Conservation (phyloP, 2,797 vertebrate species). For the Alca torda region DNA sequence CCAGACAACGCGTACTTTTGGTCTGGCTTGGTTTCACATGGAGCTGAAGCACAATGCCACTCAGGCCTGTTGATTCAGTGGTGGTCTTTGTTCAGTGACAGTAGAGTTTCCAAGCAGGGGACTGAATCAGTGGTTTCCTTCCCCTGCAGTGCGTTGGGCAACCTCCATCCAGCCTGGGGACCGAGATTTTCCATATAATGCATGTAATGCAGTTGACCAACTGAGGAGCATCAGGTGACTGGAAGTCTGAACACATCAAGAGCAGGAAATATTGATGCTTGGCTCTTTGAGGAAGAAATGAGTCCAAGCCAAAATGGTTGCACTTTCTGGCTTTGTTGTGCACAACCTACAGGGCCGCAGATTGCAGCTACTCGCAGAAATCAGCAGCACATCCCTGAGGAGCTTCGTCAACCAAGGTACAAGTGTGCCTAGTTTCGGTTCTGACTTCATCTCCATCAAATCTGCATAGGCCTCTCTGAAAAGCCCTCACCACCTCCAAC, state of each 20-base stretch:
- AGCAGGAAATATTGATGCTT: background rate
- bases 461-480: background rate
- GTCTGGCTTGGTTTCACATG: background rate
- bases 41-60: background rate
- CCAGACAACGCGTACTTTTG: background rate
- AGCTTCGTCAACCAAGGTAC: background rate
- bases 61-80: background rate
- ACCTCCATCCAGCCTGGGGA: background rate
- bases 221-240: background rate
- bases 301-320: background rate
- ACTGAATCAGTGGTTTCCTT: conserved; percentile 35
- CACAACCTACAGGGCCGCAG: background rate
- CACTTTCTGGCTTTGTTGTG: background rate
- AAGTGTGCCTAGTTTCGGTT: background rate
- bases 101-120: background rate
- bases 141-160: background rate
- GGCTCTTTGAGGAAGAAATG: background rate
- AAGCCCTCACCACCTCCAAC: background rate
- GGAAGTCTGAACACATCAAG: background rate
- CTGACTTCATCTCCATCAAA: background rate
- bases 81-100: background rate
- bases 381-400: background rate
- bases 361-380: background rate
- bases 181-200: background rate
- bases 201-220: background rate